These are phyloP conservation scores for Muntiacus muntjak DNA, from an alignment of 2,113 vertebrate species.

Conservation along the genomic window DNA sequence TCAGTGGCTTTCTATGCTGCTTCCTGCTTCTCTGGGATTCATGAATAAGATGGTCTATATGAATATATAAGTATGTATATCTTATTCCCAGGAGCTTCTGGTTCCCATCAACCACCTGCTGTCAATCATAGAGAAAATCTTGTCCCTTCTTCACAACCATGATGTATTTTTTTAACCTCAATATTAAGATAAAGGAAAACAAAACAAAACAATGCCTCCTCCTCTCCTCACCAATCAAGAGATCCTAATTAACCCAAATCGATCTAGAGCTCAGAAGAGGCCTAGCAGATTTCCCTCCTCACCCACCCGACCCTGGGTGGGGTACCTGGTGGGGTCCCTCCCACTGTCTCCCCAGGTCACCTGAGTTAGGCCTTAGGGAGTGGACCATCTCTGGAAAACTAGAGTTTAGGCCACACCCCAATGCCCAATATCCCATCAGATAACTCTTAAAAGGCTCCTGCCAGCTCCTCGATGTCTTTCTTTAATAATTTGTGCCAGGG, in stretches of 20 bases:
- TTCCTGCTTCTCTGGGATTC: conserved; percentile 45
- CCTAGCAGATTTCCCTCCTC: not conserved
- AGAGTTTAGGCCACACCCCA: not conserved
- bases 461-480: not conserved
- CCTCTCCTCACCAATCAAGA: not conserved
- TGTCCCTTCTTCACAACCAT: not conserved
- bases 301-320: fast-evolving
- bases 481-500: not conserved
- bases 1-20: conserved; percentile 27
- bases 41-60: not conserved
- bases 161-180: not conserved
- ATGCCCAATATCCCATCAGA: not conserved
- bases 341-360: not conserved
- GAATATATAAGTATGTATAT: conserved; percentile 34
- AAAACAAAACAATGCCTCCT: not conserved
- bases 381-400: not conserved
- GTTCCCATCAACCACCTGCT: not conserved
- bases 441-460: not conserved
- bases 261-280: not conserved
- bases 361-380: not conserved
- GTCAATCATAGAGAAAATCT: not conserved
- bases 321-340: not conserved
- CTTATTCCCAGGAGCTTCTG: conserved; percentile 4
- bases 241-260: not conserved
- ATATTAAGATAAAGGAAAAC: conserved; percentile 42